phyloP scores from a whole-genome alignment of 2,797 vertebrate species.

The Fundulus diaphanus region DNA sequence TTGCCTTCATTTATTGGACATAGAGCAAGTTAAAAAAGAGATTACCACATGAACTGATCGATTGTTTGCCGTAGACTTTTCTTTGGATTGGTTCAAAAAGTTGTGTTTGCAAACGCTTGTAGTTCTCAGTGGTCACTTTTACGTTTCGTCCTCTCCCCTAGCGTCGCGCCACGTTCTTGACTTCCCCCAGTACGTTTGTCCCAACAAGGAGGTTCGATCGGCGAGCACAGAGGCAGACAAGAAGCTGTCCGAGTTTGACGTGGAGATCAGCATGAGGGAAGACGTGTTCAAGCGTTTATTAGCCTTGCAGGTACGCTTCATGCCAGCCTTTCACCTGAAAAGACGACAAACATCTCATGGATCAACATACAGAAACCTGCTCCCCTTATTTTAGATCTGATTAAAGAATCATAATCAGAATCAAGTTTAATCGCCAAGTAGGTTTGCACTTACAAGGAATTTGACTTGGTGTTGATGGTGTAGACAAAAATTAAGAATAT shows the following conservation, averaged over 20 bases:
- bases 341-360: background rate
- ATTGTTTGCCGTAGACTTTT: background rate
- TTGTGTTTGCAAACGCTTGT: background rate
- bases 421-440: too few species aligned
- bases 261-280: constrained; percentile 94
- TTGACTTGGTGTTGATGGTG: too few species aligned
- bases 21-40: background rate
- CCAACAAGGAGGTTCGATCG: constrained; percentile 85
- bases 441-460: too few species aligned
- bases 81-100: background rate
- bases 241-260: constrained; percentile 91
- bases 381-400: background rate
- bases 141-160: constrained; percentile 51
- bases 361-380: background rate
- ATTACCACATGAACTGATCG: background rate
- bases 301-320: constrained; percentile 85
- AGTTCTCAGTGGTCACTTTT: background rate
- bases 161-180: constrained; percentile 90
- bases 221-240: constrained; percentile 97
- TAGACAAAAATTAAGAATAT: too few species aligned
- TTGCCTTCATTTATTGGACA: too few species aligned
- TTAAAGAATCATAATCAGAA: too few species aligned
- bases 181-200: constrained; percentile 92
- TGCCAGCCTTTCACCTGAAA: background rate
- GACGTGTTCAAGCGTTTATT: constrained; percentile 90